Base-by-base conservation (phyloP, 1,140 invertebrate species). In the Papilio polyxenes region DNA sequence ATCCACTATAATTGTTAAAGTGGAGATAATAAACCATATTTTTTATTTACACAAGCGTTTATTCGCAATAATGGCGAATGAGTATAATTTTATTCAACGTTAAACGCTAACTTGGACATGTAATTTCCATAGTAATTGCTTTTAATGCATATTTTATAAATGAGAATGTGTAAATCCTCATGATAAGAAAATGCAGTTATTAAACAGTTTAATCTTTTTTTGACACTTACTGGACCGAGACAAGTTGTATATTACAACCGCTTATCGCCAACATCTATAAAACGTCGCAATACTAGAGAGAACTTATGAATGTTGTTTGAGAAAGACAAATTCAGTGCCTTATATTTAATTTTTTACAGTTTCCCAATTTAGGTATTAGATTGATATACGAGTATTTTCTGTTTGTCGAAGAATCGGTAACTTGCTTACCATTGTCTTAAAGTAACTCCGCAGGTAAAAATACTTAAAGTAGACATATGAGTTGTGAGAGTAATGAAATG, bases 1-100 rank as follows among this genome's bases (percentile, higher is more conserved):
- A 72, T 72, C 31, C 31, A 72, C 65, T 10, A 72, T 72, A 37
- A 72, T 72, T 72, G 65, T 13, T 37, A 37, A 37, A 31, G 65
- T 72, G 31, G 65, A 72, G 31, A 72, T 72, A 72, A 72, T 31
- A 76, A 20, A 31, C 75, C 23, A 53, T 77, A 77, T 77, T 77
- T 77, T 48, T 75, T 75, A 49, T 75, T 75, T 44, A 75, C 74
- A 20, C 74, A 51, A 53, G 48, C 48, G 13, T 77, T 49, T 77
- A 31, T 77, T 77, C 65, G 65, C 31, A 15, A 10, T 37, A 40
- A 72, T 31, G 31, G 10, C 23, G 11, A 72, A 72, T 72, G 65
- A 72, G 31, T 40, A 23, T 37, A 72, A 72, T 72, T 72, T 72
- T 72, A 37, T 72, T 15, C 31, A 31, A 40, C 31, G 65, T 37